Base-by-base conservation (phyloP, 1,140 invertebrate species). In the Choristoneura fumiferana region DNA sequence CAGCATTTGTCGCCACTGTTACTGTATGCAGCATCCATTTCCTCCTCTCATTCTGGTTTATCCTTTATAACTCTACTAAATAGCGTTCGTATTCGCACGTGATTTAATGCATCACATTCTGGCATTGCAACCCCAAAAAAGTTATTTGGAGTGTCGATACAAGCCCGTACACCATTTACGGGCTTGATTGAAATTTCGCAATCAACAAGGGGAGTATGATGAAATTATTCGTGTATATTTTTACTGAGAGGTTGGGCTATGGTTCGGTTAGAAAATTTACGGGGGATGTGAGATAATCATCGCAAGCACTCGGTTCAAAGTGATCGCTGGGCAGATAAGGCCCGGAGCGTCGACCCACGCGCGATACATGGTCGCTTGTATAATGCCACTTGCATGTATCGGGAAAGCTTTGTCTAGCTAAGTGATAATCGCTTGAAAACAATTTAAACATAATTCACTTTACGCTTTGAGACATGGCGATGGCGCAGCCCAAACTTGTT, bases 151-250 rank as follows among this genome's bases (percentile, higher is more conserved):
- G 78, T 87, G 79, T 87, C 82, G 80, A 84, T 84, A 64, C 74
- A n/a, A n/a, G 76, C 78, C 67, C 76, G 81, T 81, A 74, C 69
- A 80, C 83, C 84, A 84, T 87, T 87, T 87, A 87, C 80, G 77
- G 71, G 77, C 70, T 84, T 87, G 85, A 89, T 87, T 89, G 85
- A 87, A 89, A 89, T 89, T 87, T 89, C 58, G 84, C 85, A 87
- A 87, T 88, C 85, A 87, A 84, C 76, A 78, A 71, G 81, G 80
- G 81, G 77, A 79, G 71, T 76, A 76, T 84, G 77, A 86, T 84
- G 78, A 81, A 89, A 87, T 89, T 87, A 87, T 89, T 84, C 78
- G 72, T 84, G 76, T 89, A 87, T 73, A 85, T 85, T 87, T 86
- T 87, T 85, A 75, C 70, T 69, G 60, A 67, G 75, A 79, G 75